Base-by-base conservation (phyloP, 92 coral and sea anemone genomes). In the Palythoa grandis region DNA sequence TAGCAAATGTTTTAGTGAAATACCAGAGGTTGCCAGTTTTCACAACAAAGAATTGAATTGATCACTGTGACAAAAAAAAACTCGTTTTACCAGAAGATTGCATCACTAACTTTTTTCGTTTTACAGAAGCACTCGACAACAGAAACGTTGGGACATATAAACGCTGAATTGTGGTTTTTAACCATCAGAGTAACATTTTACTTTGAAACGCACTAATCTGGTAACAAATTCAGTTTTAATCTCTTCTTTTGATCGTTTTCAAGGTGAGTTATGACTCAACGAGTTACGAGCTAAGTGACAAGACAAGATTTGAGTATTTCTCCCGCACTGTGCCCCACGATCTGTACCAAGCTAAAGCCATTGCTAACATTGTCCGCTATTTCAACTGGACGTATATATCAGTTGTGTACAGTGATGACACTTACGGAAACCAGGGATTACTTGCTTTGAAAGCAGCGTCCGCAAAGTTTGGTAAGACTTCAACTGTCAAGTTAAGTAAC, bases 251-350 rank as follows among this genome's bases (percentile, higher is more conserved):
- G 24, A 73, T 68, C 15, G 82, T 76, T 15, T 76, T 87, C 5
- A 65, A 83, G 74, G 93, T 96, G 10, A 96, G 98, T 70, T 96
- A 92, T 68, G 94, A 90, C 65, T 95, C 98, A 35, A 92, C 98
- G 17, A 96, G 98, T 29, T 83, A 90, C 35, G 94, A 94, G 20
- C 87, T 96, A 86, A 96, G 95, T 76, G 98, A 96, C 85, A 96
- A 96, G 71, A 90, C 87, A 54, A 88, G 91, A 48, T 96, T 91
- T 82, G 91, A 89, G 78, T 96, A 88, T 83, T 96, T 96, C 83
- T 92, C 98, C 38, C 95, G 98, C 22, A 96, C 98, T 3, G 92
- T 94, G 20, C 98, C 98, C 0, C 95, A 93, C 52, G 98, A 96
- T 76, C 87, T 88, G 79, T 91, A 91, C 57, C 98, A 94, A 72